Percentiles rank a stretch among this genome's conserved stretches.
Conservation (phyloP, 2,888 invertebrate genomes). For the Nematopogon swammerdamellus region DNA sequence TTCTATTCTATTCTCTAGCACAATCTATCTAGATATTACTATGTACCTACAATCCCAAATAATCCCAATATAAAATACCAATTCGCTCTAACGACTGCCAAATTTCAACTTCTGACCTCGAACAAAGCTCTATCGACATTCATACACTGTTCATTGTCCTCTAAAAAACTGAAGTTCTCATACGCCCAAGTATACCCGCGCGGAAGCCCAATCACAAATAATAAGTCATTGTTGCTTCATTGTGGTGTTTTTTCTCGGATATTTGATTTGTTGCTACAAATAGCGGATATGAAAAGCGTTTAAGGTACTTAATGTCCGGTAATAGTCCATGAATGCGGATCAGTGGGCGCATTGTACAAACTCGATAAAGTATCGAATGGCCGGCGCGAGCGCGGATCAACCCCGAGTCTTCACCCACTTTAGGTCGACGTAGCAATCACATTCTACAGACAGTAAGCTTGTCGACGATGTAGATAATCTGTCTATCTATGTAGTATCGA, state of each 20-base stretch:
- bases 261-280: constrained; percentile 55
- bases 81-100: no score
- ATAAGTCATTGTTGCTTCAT: constrained; percentile 27
- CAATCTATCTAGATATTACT: no score
- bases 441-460: no score
- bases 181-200: constrained; percentile 33
- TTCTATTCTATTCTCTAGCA: no score
- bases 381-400: constrained; percentile 6
- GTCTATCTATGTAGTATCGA: no score
- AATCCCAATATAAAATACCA: no score
- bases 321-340: constrained; percentile 58
- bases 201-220: constrained; percentile 34
- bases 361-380: constrained; percentile 32
- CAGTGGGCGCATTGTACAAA: constrained; percentile 50
- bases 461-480: no score
- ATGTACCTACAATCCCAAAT: no score
- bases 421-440: no score
- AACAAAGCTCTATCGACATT: neutral
- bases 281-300: constrained; percentile 49
- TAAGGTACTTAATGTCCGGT: constrained; percentile 57
- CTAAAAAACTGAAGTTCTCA: constrained; percentile 20
- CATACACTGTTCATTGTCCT: neutral
- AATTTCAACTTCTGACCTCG: neutral
- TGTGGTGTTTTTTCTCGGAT: constrained; percentile 34
- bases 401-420: neutral